Evolutionary conservation across 2,113 vertebrate species (phyloP).

Genomic region (Corythaeola cristata): DNA sequence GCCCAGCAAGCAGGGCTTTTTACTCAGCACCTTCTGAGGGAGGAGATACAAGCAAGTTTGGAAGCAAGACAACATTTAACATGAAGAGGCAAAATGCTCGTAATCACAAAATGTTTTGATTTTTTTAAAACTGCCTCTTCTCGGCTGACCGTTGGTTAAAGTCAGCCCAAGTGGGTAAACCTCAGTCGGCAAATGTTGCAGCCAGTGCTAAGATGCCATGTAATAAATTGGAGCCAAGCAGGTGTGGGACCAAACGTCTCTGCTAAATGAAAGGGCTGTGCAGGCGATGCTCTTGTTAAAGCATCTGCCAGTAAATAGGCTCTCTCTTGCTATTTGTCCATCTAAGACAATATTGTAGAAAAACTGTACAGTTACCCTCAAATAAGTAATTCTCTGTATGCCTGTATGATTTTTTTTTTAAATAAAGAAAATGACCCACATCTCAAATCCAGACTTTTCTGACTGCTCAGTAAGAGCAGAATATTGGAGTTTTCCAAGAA

Average conservation of each 20-base stretch:
- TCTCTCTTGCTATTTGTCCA: background rate
- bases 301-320: background rate
- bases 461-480: background rate
- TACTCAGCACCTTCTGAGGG: background rate
- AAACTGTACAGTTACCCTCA: background rate
- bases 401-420: background rate
- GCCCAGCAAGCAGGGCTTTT: background rate
- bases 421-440: background rate
- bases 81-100: background rate
- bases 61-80: background rate
- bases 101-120: background rate
- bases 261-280: background rate
- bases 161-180: background rate
- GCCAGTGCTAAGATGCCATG: background rate
- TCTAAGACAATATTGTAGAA: background rate
- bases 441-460: constrained; percentile 8
- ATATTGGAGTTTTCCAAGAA: background rate
- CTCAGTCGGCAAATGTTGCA: background rate
- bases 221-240: background rate
- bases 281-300: background rate
- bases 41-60: background rate
- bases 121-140: background rate
- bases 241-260: constrained; percentile 1
- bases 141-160: background rate
- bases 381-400: background rate